Percentiles rank a stretch among this genome's conserved stretches.
Conservation (phyloP, 2,888 invertebrate genomes). For the Ditula angustiorana region DNA sequence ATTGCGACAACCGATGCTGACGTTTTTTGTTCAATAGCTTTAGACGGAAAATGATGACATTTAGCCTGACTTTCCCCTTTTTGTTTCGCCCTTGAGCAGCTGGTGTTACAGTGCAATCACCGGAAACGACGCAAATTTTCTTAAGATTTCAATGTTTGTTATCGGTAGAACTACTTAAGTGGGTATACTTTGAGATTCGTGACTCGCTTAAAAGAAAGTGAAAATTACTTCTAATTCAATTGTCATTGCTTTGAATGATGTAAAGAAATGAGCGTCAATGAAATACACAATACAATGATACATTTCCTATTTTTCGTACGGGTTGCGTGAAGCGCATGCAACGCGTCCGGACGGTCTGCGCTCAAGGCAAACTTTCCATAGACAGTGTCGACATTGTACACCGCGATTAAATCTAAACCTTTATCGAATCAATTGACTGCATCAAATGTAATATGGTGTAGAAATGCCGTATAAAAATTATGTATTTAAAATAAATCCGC, state of each 20-base stretch:
- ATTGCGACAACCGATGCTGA: constrained; percentile 11
- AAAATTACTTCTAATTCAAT: constrained; percentile 13
- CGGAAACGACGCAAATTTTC: constrained; percentile 5
- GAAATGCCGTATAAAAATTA: neutral
- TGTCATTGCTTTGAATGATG: constrained; percentile 6
- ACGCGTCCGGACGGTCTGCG: constrained; percentile 28
- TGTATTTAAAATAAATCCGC: neutral
- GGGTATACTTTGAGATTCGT: neutral
- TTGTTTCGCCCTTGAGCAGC: constrained; percentile 9
- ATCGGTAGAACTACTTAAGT: neutral
- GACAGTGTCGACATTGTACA: constrained; percentile 35
- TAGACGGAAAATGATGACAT: constrained; percentile 13
- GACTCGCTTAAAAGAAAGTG: constrained; percentile 23
- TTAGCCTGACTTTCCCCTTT: constrained; percentile 9
- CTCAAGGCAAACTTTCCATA: constrained; percentile 37
- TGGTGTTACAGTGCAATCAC: neutral
- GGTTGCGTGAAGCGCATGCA: constrained; percentile 19
- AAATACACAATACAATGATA: constrained; percentile 22
- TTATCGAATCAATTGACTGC: constrained; percentile 17
- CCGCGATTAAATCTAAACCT: constrained; percentile 22
- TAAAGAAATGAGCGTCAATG: constrained; percentile 19
- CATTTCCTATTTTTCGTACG: constrained; percentile 26
- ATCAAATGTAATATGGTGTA: neutral
- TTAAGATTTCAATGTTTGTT: neutral
- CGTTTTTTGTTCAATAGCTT: constrained; percentile 4